Evolutionary conservation across 2,888 invertebrate species (phyloP).

Genomic region (Epinotia brunnichana): DNA sequence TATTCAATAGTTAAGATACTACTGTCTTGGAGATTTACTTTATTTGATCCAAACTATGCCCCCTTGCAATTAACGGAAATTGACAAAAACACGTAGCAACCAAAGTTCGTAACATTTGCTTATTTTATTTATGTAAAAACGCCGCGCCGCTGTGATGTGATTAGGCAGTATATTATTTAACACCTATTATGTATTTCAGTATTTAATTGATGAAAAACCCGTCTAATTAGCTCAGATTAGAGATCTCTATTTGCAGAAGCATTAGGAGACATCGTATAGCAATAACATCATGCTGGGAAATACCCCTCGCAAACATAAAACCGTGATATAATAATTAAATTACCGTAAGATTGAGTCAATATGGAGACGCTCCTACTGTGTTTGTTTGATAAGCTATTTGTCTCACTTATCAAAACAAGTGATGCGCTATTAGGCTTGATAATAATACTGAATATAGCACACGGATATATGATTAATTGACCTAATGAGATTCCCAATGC

Average conservation of each 20-base stretch:
- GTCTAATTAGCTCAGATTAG: background rate
- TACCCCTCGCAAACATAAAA: conserved; percentile 34
- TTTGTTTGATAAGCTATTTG: conserved; percentile 11
- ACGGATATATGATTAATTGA: background rate
- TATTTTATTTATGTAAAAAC: background rate
- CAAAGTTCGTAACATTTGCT: background rate
- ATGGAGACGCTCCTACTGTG: conserved; percentile 4
- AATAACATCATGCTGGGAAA: conserved; percentile 18
- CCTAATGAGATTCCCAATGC: background rate
- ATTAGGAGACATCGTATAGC: background rate
- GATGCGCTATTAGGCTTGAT: background rate
- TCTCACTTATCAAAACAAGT: background rate
- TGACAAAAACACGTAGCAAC: too few relatives aligned
- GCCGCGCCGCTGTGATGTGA: background rate
- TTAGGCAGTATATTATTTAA: background rate
- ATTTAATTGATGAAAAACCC: background rate
- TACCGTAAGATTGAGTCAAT: background rate
- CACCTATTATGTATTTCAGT: background rate
- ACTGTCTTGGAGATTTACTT: too few relatives aligned
- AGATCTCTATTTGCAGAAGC: conserved; percentile 3
- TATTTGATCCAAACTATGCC: too few relatives aligned
- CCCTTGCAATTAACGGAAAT: too few relatives aligned
- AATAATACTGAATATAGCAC: background rate
- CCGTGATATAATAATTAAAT: conserved; percentile 26
- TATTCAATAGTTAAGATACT: too few relatives aligned